Base-by-base conservation (phyloP, 2,888 invertebrate genomes). In the Orthosia incerta region DNA sequence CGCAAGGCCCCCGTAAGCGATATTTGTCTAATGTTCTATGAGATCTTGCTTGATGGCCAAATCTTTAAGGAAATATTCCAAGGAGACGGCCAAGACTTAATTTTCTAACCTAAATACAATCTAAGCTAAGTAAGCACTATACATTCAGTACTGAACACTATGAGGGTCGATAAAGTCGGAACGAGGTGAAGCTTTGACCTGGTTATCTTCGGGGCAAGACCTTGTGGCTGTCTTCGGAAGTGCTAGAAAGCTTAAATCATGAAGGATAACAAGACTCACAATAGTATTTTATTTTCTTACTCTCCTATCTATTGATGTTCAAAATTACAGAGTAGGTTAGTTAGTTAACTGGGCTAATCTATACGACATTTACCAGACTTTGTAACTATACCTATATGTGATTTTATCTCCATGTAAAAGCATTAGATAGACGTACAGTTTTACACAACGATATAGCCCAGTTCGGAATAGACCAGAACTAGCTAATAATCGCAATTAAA, bases 141-240 rank as follows among this genome's bases (percentile, higher is more conserved):
- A 46, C 12, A 67, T 39, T 51, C 50, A 51, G 31, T 26, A n/a
- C n/a, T 50, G 2, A n/a, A 59, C 15, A 39, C n/a, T 45, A 46
- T 15, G 9, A 45, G 18, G 45, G 16, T 60, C 48, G 39, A 53
- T 55, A 60, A 26, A 20, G 15, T 18, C 7, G n/a, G 64, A 74
- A 63, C 23, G 46, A 76, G 55, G 50, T 23, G 13, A 55, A 39
- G 39, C 55, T 81, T 68, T 75, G 64, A 81, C 82, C 81, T 56
- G 48, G 45, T 64, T 55, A 13, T 59, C 4, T 55, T 50, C 3
- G 16, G 23, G 18, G 45, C 50, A 56, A 59, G 39, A 46, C 48
- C 20, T 51, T 13, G 45, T 18, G 39, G 20, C 7, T 31, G 46
- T 31, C n/a, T 45, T 5, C 16, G 18, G 16, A 48, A 59, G n/a